Conservation (phyloP, 2,113 vertebrate genomes). For the Dicentrarchus labrax region DNA sequence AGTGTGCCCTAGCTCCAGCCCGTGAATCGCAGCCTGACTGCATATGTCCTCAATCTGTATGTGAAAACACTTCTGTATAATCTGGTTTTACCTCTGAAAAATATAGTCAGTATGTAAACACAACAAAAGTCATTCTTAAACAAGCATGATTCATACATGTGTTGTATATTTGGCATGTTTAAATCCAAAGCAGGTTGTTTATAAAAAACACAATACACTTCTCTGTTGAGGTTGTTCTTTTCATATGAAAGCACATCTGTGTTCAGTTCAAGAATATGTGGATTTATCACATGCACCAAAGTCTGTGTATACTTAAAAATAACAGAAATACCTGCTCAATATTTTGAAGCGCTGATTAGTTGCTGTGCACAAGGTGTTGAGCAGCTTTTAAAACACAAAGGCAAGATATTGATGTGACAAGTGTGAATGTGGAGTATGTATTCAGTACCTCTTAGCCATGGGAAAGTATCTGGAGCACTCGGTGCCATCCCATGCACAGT, state of each 20-base stretch:
- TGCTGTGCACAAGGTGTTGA: background rate
- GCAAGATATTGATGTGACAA: background rate
- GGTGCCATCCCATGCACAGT: slow-evolving; percentile 97
- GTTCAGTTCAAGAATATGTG: background rate
- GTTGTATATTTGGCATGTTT: background rate
- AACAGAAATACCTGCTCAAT: background rate
- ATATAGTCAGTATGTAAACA: background rate
- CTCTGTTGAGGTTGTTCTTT: background rate
- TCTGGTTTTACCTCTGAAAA: slow-evolving; percentile 3
- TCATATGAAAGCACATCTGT: background rate
- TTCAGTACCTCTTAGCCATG: slow-evolving; percentile 94
- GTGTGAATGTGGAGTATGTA: slow-evolving; percentile 4
- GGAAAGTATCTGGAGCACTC: slow-evolving; percentile 99
- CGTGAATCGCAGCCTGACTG: background rate
- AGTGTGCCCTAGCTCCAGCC: slow-evolving; percentile 4
- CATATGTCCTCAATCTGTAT: slow-evolving; percentile 34
- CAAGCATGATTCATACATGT: background rate
- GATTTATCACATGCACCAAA: background rate
- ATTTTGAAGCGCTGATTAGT: background rate
- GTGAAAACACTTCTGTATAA: slow-evolving; percentile 22
- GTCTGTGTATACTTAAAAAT: slow-evolving; percentile 61
- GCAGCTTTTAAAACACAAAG: slow-evolving; percentile 17
- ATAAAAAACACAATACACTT: background rate
- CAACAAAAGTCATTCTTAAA: slow-evolving; percentile 17
- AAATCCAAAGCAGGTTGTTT: slow-evolving; percentile 14